Conservation (phyloP, 2,797 vertebrate genomes). For the Micropoecilia bifurca region DNA sequence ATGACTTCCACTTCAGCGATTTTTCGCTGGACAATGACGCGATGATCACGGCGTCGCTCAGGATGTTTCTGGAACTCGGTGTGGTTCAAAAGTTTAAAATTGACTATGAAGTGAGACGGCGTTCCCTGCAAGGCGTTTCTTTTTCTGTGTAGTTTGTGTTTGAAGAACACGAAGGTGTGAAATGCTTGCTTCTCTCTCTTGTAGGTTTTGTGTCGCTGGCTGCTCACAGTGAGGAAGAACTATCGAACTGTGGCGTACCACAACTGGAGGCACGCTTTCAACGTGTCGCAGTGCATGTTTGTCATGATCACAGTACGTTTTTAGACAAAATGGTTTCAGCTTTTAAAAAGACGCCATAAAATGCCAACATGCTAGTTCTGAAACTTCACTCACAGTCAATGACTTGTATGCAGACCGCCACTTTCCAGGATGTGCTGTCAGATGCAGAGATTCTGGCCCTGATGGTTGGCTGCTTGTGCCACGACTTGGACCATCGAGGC, state of each 20-base stretch:
- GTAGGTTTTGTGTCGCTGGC: constrained; percentile 85
- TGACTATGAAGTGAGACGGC: constrained; percentile 82
- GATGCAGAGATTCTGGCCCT: constrained; percentile 83
- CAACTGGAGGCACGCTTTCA: constrained; percentile 87
- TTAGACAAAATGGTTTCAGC: background rate
- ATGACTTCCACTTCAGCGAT: constrained; percentile 85
- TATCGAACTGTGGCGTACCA: constrained; percentile 85
- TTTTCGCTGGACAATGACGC: constrained; percentile 86
- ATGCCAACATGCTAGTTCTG: background rate
- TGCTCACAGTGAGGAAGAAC: constrained; percentile 86
- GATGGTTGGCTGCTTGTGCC: constrained; percentile 86
- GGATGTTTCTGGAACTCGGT: constrained; percentile 85
- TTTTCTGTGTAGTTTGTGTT: background rate
- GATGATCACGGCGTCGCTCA: constrained; percentile 85
- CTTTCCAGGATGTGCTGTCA: constrained; percentile 81
- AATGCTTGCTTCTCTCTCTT: background rate
- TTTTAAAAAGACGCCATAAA: too few relatives aligned
- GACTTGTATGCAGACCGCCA: constrained; percentile 72
- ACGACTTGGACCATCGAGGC: constrained; percentile 85
- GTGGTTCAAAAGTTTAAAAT: constrained; percentile 86
- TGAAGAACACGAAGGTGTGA: background rate
- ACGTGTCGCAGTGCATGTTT: constrained; percentile 87
- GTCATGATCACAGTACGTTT: constrained; percentile 82
- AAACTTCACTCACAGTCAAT: background rate
- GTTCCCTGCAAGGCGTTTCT: background rate